Evolutionary conservation across 2,888 invertebrate species (phyloP), one percentile per base, ranked within the genome.

Genomic region (Watsonalla cultraria): DNA sequence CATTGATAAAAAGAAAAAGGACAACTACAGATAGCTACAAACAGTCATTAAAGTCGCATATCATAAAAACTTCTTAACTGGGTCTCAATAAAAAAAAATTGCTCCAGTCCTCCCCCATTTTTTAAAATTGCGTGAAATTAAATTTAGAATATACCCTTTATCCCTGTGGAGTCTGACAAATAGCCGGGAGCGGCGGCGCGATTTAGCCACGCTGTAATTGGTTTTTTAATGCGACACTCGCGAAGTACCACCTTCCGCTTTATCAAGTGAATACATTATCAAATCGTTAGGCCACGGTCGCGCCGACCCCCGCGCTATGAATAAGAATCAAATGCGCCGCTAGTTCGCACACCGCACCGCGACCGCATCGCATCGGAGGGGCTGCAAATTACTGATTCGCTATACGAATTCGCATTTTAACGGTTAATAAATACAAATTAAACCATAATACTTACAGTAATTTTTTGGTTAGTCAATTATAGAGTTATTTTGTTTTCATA

Each of bases 231-330:
- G 84, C 88, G 80, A 80, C 74, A 80, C 80, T 82, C 81, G 87
- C 84, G 80, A 84, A 87, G 88, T 90, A 89, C 86, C 84, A 83
- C 83, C 89, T 87, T 88, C 84, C 86, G 84, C 86, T 86, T 85
- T 90, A 90, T 90, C 86, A 86, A 90, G 89, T 88, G 90, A 90
- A 90, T 90, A 89, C 86, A 90, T 90, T 90, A 90, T 89, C 90
- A 90, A 90, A 88, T 89, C 87, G 89, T 90, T 86, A 83, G 84
- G 81, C 74, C 77, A 86, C 80, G 83, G 82, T 75, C 78, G 79
- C 65, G 65, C 63, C 78, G 72, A 72, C 78, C 84, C 84, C 77
- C 67, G 71, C 69, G 72, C 82, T 70, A 87, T 88, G 86, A 89
- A 89, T 89, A 88, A 88, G 86, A 89, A 88, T 89, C 87, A 89